phyloP scores from a whole-genome alignment of 2,113 vertebrate genomes.

The Aptenodytes patagonicus region DNA sequence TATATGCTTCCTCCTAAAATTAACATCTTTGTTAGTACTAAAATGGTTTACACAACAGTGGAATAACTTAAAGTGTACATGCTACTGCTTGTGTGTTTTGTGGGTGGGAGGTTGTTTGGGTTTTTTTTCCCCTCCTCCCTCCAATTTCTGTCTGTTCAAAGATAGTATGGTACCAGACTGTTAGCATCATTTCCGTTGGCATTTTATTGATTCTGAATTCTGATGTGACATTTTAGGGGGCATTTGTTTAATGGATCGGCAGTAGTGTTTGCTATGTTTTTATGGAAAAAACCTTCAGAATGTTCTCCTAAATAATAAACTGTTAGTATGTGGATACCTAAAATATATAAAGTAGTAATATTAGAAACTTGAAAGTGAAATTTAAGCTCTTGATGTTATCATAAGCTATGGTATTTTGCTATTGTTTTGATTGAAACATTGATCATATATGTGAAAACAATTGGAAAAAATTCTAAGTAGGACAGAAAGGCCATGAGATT shows the following conservation, averaged over 20 bases:
- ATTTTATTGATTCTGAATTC: neutral
- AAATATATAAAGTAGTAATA: neutral
- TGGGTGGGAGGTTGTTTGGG: fast-evolving
- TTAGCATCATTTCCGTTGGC: neutral
- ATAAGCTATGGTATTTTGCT: constrained; percentile 21
- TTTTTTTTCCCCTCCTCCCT: fast-evolving
- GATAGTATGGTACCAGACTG: neutral
- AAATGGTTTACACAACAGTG: neutral
- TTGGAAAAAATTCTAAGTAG: constrained; percentile 38
- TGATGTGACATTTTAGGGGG: neutral
- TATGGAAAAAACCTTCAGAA: neutral
- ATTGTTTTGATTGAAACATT: constrained; percentile 42
- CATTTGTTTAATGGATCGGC: neutral
- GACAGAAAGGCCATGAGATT: constrained; percentile 66
- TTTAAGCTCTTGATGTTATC: neutral
- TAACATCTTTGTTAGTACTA: neutral
- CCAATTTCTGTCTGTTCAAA: neutral
- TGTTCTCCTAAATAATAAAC: neutral
- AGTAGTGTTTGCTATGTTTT: neutral
- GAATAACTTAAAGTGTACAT: neutral
- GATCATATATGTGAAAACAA: constrained; percentile 34
- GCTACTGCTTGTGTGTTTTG: neutral
- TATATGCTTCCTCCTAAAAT: neutral
- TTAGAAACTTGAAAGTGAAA: neutral
- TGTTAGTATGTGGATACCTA: neutral